Base-by-base conservation (phyloP, 2,888 invertebrate genomes). In the Pseudolycoriella hygida region DNA sequence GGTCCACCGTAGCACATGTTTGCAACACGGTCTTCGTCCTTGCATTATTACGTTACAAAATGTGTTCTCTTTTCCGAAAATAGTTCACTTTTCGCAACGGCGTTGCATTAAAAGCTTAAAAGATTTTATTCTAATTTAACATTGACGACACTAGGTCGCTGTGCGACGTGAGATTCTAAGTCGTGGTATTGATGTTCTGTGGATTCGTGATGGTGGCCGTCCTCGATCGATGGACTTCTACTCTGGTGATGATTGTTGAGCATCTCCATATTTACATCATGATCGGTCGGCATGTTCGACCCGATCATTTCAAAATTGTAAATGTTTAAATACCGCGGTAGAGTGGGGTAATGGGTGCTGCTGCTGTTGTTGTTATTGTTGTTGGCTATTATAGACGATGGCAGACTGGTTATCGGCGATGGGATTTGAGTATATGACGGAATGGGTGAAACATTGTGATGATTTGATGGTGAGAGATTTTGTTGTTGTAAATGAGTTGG, bases 141-240 rank as follows among this genome's bases (percentile, higher is more conserved):
- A 42, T 65, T 64, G 18, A 64, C 61, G 40, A 60, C 57, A n/a
- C 62, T 54, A 25, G 60, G 58, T 20, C 61, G 57, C 37, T 62
- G 63, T 37, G 44, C 20, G n/a, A 46, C 47, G 30, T 50, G 49
- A n/a, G 51, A 48, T 31, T 60, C 57, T 42, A 59, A 54, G 47
- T 60, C 54, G 12, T 61, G 58, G 25, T 25, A 25, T 51, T 51
- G 51, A 40, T 53, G 47, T 3, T 55, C 55, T 14, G 54, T 50
- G 8, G 45, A 50, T n/a, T 38, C 47, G 18, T 18, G 34, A 20
- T 43, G 30, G 45, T 42, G 49, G 6, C 53, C 52, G 2, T 51
- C 65, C 31, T 65, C 65, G 46, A 62, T 52, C 1, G 64, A 63
- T 6, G 60, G 55, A 47, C 60, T 60, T 11, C 64, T 59, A 46